Conservation (phyloP, 2,797 vertebrate genomes). For the Chaunax sp. region DNA sequence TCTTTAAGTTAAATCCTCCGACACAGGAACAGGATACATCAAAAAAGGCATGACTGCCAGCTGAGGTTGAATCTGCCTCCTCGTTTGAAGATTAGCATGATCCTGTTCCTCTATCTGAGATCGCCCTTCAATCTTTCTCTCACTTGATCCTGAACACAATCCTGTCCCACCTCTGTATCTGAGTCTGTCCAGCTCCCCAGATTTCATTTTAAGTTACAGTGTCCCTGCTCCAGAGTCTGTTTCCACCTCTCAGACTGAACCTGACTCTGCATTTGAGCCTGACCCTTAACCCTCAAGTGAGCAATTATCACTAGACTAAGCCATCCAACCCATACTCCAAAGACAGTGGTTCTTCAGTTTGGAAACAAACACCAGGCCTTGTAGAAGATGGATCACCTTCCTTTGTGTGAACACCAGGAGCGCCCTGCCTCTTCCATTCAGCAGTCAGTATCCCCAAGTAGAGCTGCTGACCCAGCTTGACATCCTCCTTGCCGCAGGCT, state of each 20-base stretch:
- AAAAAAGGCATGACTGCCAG: neutral
- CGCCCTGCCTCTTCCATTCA: conserved; percentile 49
- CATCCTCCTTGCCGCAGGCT: conserved; percentile 54
- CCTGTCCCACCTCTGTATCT: neutral
- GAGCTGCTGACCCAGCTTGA: conserved; percentile 56
- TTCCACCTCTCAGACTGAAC: neutral
- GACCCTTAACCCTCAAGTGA: neutral
- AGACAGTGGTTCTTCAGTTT: neutral
- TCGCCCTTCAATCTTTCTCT: neutral
- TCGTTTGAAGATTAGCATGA: neutral
- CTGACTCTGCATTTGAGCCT: neutral
- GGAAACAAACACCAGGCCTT: conserved; percentile 4
- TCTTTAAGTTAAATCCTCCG: neutral
- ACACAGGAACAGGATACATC: neutral
- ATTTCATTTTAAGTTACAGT: neutral
- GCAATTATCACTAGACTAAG: neutral
- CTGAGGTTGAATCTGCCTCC: neutral
- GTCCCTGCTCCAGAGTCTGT: no score
- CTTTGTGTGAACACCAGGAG: conserved; percentile 31
- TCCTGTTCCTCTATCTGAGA: neutral
- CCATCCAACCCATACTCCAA: neutral
- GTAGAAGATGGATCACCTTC: conserved; percentile 17
- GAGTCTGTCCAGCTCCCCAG: neutral
- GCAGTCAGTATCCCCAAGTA: conserved; percentile 37
- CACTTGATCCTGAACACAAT: neutral